Evolutionary conservation across 2,113 vertebrate species (phyloP).

Genomic region (Triplophysa dalaica): DNA sequence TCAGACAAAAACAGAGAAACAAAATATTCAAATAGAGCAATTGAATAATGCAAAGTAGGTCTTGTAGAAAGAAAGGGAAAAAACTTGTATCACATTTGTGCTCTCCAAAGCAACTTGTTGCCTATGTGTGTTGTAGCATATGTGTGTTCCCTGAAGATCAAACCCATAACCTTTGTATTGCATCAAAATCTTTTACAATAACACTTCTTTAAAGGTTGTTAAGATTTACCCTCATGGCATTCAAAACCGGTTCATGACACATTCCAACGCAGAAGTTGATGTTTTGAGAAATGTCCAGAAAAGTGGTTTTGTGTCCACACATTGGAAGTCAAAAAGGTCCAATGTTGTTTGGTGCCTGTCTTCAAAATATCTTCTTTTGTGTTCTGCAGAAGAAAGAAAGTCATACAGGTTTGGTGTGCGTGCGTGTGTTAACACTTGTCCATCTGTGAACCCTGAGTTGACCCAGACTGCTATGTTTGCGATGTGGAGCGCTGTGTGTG

Average conservation of each 20-base stretch:
- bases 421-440: constrained; percentile 48
- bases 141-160: neutral
- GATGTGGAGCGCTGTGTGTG: constrained; percentile 36
- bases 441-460: constrained; percentile 47
- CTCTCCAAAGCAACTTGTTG: neutral
- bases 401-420: neutral
- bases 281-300: no score
- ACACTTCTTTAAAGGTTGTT: no score
- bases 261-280: no score
- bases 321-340: neutral
- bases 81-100: neutral
- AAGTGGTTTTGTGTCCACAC: no score
- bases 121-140: constrained; percentile 5
- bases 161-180: no score
- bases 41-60: neutral
- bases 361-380: no score
- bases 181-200: no score
- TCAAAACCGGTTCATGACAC: no score
- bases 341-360: no score
- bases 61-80: neutral
- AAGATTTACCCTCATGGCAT: no score
- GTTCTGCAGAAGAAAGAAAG: no score
- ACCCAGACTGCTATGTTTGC: constrained; percentile 43
- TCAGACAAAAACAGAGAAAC: neutral
- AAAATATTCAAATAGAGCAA: neutral